phyloP scores from a whole-genome alignment of 2,113 vertebrate species.

The Sitta europaea region DNA sequence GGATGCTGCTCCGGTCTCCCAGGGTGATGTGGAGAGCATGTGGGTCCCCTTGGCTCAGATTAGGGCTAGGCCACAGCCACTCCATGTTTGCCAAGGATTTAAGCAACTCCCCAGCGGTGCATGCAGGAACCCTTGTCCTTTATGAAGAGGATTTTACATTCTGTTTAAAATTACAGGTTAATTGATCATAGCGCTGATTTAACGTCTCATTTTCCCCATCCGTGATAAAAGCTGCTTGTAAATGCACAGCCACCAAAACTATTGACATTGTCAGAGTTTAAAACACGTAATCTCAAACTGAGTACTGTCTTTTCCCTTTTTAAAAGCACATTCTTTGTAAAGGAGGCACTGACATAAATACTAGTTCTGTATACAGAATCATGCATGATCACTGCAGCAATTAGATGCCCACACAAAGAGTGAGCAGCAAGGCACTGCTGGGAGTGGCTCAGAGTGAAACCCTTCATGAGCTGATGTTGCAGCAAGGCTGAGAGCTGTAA shows the following conservation, averaged over 20 bases:
- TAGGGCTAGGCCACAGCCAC: not conserved
- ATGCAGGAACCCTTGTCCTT: not conserved
- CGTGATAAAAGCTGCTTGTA: not conserved
- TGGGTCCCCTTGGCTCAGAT: rapidly evolving
- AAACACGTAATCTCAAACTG: not conserved
- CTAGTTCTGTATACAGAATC: not conserved
- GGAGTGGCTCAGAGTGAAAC: not conserved
- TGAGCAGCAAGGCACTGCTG: not conserved
- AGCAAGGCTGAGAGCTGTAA: not conserved
- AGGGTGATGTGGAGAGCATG: not conserved
- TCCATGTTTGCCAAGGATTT: not conserved
- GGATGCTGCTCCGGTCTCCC: too few species aligned
- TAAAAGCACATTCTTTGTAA: not conserved
- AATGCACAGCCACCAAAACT: not conserved
- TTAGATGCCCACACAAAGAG: not conserved
- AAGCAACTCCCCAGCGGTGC: not conserved
- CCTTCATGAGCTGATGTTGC: not conserved
- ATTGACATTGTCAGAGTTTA: not conserved
- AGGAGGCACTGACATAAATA: not conserved
- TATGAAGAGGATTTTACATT: not conserved
- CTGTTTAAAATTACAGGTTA: not conserved
- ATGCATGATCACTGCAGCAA: not conserved
- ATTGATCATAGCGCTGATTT: not conserved
- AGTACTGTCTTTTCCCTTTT: not conserved
- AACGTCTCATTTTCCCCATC: not conserved